phyloP scores from a whole-genome alignment of 2,888 invertebrate species.

The Eustalomyia histrio region DNA sequence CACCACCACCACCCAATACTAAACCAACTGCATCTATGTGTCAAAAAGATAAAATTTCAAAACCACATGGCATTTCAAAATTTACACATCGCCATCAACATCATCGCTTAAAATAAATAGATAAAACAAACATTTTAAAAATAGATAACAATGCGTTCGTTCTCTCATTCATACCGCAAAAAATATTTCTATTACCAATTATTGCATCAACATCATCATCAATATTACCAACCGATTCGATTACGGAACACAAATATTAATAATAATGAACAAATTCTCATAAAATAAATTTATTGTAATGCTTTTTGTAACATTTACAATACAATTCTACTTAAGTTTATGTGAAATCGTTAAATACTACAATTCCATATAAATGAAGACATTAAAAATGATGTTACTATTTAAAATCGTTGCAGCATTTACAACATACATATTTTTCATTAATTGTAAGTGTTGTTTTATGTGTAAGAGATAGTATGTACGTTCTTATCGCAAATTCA shows the following conservation, averaged over 20 bases:
- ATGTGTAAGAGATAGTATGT: no score
- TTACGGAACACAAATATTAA: constrained; percentile 36
- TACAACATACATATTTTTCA: no score
- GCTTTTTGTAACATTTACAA: constrained; percentile 11
- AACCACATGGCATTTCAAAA: constrained; percentile 63
- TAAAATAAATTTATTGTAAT: constrained; percentile 9
- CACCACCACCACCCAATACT: constrained; percentile 3
- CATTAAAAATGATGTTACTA: no score
- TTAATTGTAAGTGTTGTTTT: no score
- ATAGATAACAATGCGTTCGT: constrained; percentile 32
- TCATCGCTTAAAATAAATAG: constrained; percentile 10
- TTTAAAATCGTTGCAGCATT: no score
- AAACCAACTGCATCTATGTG: constrained; percentile 22
- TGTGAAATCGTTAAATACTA: constrained; percentile 4
- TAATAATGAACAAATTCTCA: constrained; percentile 41
- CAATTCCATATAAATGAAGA: neutral
- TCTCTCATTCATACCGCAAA: constrained; percentile 16
- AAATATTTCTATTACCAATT: constrained; percentile 59
- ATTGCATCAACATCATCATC: constrained; percentile 53
- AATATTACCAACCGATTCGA: constrained; percentile 22
- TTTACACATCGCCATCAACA: constrained; percentile 39
- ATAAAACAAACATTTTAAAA: constrained; percentile 24
- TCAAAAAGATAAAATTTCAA: constrained; percentile 60
- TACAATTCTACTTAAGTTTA: constrained; percentile 15
- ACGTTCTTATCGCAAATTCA: no score